Conservation (phyloP, 2,797 vertebrate genomes). For the Tarsius wallacei region DNA sequence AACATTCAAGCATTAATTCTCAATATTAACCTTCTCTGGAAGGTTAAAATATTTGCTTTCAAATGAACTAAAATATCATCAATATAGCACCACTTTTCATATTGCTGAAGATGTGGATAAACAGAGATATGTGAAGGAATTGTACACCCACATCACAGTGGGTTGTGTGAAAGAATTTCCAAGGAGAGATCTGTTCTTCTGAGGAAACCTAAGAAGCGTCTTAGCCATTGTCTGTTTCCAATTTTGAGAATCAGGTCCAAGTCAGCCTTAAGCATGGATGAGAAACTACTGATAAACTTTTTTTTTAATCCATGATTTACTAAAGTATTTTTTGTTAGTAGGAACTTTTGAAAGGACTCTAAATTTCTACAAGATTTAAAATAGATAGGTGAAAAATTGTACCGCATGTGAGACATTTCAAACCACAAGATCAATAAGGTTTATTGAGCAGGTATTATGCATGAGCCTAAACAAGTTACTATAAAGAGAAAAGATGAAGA, state of each 20-base stretch:
- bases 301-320: background rate
- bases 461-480: background rate
- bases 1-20: background rate
- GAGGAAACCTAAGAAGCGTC: background rate
- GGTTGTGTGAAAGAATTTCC: background rate
- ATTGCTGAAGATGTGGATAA: background rate
- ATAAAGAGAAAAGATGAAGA: background rate
- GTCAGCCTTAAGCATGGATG: background rate
- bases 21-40: background rate
- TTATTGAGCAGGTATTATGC: background rate
- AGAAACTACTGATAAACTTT: slow-evolving; percentile 38
- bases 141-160: background rate
- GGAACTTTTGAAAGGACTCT: background rate
- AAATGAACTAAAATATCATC: background rate
- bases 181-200: background rate
- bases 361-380: background rate
- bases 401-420: background rate
- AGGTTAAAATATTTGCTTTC: slow-evolving; percentile 53
- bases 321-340: background rate
- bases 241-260: background rate
- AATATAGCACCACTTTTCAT: background rate
- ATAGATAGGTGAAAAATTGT: background rate
- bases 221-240: background rate
- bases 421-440: background rate
- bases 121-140: background rate